These are phyloP conservation scores for Gortyna flavago DNA, from an alignment of 2,888 invertebrate genomes.

Conservation along the genomic window DNA sequence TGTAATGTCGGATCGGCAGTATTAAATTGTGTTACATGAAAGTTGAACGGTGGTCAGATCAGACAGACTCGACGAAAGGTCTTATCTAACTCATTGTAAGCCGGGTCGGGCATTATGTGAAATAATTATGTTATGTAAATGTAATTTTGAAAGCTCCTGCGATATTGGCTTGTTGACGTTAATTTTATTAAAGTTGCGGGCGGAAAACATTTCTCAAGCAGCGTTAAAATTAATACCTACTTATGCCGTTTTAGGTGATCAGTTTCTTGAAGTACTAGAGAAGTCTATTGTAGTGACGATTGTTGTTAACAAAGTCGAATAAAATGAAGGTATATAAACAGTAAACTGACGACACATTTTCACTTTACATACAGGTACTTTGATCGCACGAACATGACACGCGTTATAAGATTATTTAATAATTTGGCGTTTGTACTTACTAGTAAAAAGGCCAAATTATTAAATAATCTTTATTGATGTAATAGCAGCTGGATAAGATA, in stretches of 20 bases:
- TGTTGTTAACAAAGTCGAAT: neutral
- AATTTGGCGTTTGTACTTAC: conserved; percentile 10
- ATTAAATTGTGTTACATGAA: neutral
- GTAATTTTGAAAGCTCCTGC: conserved; percentile 17
- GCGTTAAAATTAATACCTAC: neutral
- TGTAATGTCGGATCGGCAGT: neutral
- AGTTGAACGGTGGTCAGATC: neutral
- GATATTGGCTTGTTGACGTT: conserved; percentile 17
- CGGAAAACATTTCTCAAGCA: conserved; percentile 7
- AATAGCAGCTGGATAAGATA: too few relatives aligned
- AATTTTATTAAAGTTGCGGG: conserved; percentile 14
- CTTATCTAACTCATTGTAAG: neutral
- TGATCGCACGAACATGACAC: neutral
- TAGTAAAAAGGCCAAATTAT: too few relatives aligned
- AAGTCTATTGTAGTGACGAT: neutral
- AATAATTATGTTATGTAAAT: conserved; percentile 45
- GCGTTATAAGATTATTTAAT: conserved; percentile 41
- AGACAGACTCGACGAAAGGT: too few relatives aligned
- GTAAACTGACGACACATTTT: neutral
- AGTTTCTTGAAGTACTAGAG: neutral
- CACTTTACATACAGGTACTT: neutral
- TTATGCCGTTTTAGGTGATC: neutral
- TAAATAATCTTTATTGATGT: too few relatives aligned
- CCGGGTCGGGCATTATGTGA: conserved; percentile 18
- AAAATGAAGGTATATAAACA: neutral